These are phyloP conservation scores for Pangasius djambal DNA, from an alignment of 2,797 vertebrate species.

Conservation along the genomic window DNA sequence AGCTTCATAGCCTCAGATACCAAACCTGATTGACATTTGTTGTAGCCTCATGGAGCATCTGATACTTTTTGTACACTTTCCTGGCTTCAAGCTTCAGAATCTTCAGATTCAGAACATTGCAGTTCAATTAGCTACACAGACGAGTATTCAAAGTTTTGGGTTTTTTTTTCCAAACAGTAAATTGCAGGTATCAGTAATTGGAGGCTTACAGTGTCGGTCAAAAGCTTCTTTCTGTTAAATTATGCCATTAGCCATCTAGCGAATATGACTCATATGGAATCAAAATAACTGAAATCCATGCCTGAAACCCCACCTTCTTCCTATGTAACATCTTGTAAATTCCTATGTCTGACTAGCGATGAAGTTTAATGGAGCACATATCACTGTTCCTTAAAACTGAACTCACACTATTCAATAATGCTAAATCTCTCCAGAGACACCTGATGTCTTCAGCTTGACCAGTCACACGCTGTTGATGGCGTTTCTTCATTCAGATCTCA, in stretches of 20 bases:
- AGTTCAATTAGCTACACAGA: not conserved
- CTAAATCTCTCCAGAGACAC: not conserved
- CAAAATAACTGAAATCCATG: not conserved
- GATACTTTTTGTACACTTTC: not conserved
- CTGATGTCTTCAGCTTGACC: not conserved
- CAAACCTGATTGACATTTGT: not conserved
- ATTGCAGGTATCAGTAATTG: not conserved
- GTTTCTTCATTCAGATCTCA: slow-evolving; percentile 1
- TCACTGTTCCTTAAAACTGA: not conserved
- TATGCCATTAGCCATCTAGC: not conserved
- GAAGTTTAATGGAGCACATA: not conserved
- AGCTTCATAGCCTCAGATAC: not conserved
- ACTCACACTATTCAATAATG: not conserved
- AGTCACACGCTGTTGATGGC: not conserved
- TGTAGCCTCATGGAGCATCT: not conserved
- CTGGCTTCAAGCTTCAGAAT: not conserved
- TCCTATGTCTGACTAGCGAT: not conserved
- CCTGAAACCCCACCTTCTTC: not conserved
- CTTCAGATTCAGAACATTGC: not conserved
- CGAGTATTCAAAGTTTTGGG: not conserved
- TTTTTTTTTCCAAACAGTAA: no score
- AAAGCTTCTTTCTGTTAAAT: not conserved
- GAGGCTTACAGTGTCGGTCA: not conserved
- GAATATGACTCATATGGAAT: not conserved
- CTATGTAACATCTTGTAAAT: not conserved